phyloP scores from a whole-genome alignment of 2,113 vertebrate species.

The Zingel zingel region DNA sequence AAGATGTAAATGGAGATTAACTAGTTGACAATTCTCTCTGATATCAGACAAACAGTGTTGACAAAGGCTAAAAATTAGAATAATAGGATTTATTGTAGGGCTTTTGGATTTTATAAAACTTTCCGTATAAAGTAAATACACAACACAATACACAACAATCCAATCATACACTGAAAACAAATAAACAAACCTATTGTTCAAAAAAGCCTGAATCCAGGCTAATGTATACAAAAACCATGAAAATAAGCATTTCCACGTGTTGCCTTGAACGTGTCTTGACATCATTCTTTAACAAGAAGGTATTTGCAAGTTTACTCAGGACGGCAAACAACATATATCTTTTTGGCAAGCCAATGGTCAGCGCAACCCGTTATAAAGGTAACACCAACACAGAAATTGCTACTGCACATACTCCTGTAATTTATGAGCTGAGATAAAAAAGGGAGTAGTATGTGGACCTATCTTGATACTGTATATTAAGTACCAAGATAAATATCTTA shows the following conservation, averaged over 20 bases:
- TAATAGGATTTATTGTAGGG: neutral
- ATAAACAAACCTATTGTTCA: neutral
- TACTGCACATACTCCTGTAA: slow-evolving; percentile 10
- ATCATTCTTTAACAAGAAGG: slow-evolving; percentile 4
- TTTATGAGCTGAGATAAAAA: slow-evolving; percentile 7
- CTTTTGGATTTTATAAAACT: neutral
- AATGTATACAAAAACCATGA: neutral
- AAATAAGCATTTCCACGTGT: neutral
- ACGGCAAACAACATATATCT: slow-evolving; percentile 40
- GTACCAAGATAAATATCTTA: neutral
- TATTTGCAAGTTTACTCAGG: slow-evolving; percentile 32
- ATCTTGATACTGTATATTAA: neutral
- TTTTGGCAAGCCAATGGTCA: neutral
- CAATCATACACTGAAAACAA: neutral
- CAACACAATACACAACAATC: neutral
- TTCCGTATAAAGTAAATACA: neutral
- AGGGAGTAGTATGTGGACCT: neutral
- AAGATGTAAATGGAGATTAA: too few species aligned
- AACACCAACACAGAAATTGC: slow-evolving; percentile 6
- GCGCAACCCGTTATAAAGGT: neutral
- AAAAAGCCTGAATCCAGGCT: neutral
- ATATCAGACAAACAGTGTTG: neutral
- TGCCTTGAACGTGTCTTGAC: slow-evolving; percentile 16
- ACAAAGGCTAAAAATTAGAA: slow-evolving; percentile 13
- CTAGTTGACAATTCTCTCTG: too few species aligned